phyloP scores from a whole-genome alignment of 2,888 invertebrate genomes.

The Drosophila yooni region DNA sequence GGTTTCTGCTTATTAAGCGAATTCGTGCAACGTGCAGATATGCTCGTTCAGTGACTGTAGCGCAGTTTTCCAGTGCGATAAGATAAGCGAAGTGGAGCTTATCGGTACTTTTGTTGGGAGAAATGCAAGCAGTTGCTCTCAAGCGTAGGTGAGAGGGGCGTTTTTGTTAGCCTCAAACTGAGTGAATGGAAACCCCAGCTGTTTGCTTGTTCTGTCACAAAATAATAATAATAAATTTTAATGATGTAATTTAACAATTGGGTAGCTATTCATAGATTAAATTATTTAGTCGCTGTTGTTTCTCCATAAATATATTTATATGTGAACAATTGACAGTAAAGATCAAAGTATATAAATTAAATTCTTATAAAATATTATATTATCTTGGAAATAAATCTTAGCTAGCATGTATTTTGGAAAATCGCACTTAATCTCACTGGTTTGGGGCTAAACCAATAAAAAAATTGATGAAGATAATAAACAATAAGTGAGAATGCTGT shows the following conservation, averaged over 20 bases:
- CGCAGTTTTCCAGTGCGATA: slow-evolving; percentile 62
- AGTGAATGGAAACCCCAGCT: slow-evolving; percentile 12
- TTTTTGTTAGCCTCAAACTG: slow-evolving; percentile 27
- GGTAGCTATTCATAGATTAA: background rate
- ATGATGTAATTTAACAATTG: background rate
- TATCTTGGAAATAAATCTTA: background rate
- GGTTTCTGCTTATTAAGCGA: background rate
- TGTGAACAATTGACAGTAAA: background rate
- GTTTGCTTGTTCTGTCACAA: background rate
- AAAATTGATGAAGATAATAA: background rate
- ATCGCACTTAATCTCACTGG: background rate
- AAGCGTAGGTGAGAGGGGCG: background rate
- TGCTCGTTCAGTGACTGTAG: slow-evolving; percentile 24
- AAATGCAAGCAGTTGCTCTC: slow-evolving; percentile 29
- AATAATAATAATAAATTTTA: background rate
- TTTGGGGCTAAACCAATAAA: background rate
- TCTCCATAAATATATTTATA: background rate
- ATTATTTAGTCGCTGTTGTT: background rate
- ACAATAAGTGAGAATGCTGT: background rate
- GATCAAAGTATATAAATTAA: background rate
- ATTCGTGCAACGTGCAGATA: background rate
- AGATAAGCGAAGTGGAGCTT: slow-evolving; percentile 53
- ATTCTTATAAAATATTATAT: background rate
- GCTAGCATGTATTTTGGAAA: background rate
- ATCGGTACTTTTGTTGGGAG: slow-evolving; percentile 54